Conservation (phyloP, 2,797 vertebrate genomes). For the Rhodeus uyekii region DNA sequence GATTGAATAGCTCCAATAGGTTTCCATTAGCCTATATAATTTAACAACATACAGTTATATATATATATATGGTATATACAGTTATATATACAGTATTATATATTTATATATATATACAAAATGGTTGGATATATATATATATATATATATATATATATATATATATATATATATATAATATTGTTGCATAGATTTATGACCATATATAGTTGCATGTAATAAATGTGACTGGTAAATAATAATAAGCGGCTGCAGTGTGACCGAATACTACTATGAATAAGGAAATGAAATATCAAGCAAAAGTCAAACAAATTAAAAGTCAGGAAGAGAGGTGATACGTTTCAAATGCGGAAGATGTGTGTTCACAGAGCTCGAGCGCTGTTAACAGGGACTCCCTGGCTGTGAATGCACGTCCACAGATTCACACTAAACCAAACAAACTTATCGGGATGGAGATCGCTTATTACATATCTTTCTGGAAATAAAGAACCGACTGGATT, state of each 20-base stretch:
- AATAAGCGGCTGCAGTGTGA: neutral
- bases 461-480: neutral
- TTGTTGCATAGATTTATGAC: neutral
- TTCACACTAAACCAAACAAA: neutral
- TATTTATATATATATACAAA: no score
- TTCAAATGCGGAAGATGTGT: conserved; percentile 71
- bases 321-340: conserved; percentile 64
- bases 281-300: conserved; percentile 52
- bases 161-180: neutral
- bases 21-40: neutral
- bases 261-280: conserved; percentile 28
- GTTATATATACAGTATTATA: neutral
- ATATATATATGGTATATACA: neutral
- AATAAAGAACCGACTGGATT: neutral
- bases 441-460: neutral
- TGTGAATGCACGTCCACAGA: neutral
- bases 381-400: conserved; percentile 40
- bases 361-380: conserved; percentile 41
- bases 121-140: neutral
- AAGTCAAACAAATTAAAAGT: conserved; percentile 51
- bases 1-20: neutral
- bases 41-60: neutral
- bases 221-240: neutral
- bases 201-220: neutral
- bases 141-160: neutral